Percentiles rank a stretch among this genome's conserved stretches.
Evolutionary conservation across 2,113 vertebrate species (phyloP).

Genomic region (Odobenus rosmarus): DNA sequence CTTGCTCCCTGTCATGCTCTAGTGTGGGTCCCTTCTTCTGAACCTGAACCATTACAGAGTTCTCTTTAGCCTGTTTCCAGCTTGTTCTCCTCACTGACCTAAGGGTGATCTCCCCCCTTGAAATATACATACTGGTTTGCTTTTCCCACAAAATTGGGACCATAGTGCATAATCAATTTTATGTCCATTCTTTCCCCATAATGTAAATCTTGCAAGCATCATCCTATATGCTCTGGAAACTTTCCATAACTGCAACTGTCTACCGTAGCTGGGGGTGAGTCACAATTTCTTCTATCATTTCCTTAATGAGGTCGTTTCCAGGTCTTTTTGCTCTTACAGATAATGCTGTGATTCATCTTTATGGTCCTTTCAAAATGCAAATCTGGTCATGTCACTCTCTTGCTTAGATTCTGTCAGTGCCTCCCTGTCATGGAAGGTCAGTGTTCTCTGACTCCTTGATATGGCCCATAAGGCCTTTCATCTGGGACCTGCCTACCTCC

Average conservation of each 20-base stretch:
- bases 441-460: not conserved
- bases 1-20: not conserved
- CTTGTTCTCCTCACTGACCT: not conserved
- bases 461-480: not conserved
- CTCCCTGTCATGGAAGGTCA: not conserved
- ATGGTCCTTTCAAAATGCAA: not conserved
- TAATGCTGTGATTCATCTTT: not conserved
- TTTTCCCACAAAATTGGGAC: not conserved
- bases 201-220: not conserved
- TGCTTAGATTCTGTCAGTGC: not conserved
- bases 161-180: not conserved
- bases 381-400: not conserved
- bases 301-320: not conserved
- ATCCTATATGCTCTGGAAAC: not conserved
- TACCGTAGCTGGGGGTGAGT: not conserved
- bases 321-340: not conserved
- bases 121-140: not conserved
- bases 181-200: not conserved
- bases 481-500: not conserved
- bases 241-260: not conserved
- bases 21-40: not conserved
- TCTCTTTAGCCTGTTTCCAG: not conserved
- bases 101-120: not conserved
- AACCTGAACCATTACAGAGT: not conserved
- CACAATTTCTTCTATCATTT: not conserved